phyloP scores from a whole-genome alignment of 2,888 invertebrate species.

The Cataglyphis altisquamis region DNA sequence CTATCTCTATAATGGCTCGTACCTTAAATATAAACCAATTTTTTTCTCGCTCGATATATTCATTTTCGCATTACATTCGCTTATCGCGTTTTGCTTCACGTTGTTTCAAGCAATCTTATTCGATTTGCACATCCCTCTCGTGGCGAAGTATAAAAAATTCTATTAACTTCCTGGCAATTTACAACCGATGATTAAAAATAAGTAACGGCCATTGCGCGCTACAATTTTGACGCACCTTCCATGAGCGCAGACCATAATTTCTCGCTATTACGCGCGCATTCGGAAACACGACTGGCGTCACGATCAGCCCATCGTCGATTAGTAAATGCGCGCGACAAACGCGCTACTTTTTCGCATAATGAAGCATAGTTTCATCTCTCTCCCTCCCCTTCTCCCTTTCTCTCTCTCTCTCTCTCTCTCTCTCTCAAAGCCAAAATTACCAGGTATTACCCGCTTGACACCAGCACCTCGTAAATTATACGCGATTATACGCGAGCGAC shows the following conservation, averaged over 20 bases:
- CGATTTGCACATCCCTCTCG: conserved; percentile 5
- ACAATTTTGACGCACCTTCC: conserved; percentile 39
- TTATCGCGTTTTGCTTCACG: conserved; percentile 28
- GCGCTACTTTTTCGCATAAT: conserved; percentile 31
- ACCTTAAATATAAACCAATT: conserved; percentile 1
- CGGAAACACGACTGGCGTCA: conserved; percentile 28
- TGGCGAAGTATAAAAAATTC: conserved; percentile 32
- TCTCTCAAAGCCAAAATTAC: conserved; percentile 27
- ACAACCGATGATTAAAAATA: conserved; percentile 49
- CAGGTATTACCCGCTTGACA: conserved; percentile 32
- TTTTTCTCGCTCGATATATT: neutral
- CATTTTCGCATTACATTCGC: conserved; percentile 1
- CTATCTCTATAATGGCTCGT: neutral
- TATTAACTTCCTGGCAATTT: conserved; percentile 42
- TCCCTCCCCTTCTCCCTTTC: neutral
- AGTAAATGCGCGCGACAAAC: conserved; percentile 41
- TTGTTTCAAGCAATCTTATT: conserved; percentile 24
- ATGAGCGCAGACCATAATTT: conserved; percentile 39
- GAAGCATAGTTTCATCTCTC: neutral
- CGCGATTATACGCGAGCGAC: conserved; percentile 47
- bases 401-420: neutral
- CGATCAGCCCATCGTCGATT: conserved; percentile 29
- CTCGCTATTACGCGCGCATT: conserved; percentile 31
- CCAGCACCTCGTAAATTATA: conserved; percentile 45
- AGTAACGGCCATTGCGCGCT: conserved; percentile 32